phyloP scores from a whole-genome alignment of 2,113 vertebrate genomes.

The Caracal caracal region DNA sequence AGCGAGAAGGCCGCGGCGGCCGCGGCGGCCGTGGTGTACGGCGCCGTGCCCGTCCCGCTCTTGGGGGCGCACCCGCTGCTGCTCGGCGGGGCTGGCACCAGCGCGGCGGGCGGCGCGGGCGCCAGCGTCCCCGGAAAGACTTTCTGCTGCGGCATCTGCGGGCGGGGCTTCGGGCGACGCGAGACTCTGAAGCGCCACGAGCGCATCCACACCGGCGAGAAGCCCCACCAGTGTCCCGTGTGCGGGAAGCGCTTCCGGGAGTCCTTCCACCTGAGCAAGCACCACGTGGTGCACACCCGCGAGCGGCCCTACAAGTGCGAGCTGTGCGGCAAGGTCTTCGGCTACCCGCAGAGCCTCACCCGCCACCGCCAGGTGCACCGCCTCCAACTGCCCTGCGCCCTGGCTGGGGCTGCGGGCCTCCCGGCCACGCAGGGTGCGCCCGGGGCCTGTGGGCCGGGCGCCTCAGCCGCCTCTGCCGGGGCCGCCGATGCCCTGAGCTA shows the following conservation, averaged over 20 bases:
- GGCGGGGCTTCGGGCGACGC: constrained; percentile 90
- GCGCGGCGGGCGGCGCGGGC: constrained; percentile 26
- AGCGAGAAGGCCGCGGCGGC: constrained; percentile 82
- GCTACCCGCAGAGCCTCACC: constrained; percentile 95
- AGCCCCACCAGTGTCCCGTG: constrained; percentile 93
- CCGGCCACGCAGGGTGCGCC: constrained; percentile 80
- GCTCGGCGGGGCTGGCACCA: constrained; percentile 61
- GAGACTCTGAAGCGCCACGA: constrained; percentile 95
- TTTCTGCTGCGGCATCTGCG: constrained; percentile 91
- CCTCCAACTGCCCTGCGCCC: constrained; percentile 88
- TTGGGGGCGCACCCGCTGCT: constrained; percentile 72
- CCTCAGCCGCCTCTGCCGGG: constrained; percentile 69
- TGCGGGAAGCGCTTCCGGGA: constrained; percentile 95
- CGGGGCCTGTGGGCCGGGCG: constrained; percentile 67
- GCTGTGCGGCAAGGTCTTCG: constrained; percentile 94
- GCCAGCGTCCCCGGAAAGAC: constrained; percentile 83
- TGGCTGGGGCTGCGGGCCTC: constrained; percentile 79
- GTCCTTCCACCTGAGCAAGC: constrained; percentile 94
- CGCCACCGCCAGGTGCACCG: constrained; percentile 94
- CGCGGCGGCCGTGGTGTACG: constrained; percentile 78
- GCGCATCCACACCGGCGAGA: constrained; percentile 91
- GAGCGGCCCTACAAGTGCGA: constrained; percentile 96
- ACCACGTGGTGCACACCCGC: constrained; percentile 94
- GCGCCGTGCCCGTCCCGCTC: constrained; percentile 64
- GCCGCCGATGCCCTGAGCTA: constrained; percentile 82